Percentiles rank a stretch among this genome's conserved stretches.
Evolutionary conservation across 2,888 invertebrate species (phyloP).

Genomic region (Tenthredo scrophulariae): DNA sequence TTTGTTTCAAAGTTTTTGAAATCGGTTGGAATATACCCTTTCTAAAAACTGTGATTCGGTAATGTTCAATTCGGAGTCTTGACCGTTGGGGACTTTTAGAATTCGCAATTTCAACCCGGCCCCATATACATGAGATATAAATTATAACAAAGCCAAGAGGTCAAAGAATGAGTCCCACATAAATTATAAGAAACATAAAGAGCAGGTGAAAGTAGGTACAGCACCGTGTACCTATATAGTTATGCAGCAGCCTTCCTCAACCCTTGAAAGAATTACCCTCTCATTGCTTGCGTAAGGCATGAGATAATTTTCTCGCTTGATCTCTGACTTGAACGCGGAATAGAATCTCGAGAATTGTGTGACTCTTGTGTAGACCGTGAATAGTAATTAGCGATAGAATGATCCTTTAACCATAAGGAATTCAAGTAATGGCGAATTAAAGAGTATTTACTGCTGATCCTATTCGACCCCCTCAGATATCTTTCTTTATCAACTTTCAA

Average conservation of each 20-base stretch:
- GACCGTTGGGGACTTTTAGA: too few relatives aligned
- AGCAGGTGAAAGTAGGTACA: constrained; percentile 25
- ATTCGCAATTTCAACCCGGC: too few relatives aligned
- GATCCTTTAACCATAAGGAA: constrained; percentile 17
- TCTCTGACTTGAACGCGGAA: constrained; percentile 51
- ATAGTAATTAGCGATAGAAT: not conserved
- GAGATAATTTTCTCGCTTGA: constrained; percentile 53
- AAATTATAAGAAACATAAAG: not conserved
- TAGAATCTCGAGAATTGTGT: constrained; percentile 2
- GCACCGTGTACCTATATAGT: not conserved
- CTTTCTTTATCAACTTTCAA: not conserved
- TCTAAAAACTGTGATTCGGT: too few relatives aligned
- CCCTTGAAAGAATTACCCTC: constrained; percentile 14
- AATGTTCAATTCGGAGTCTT: too few relatives aligned
- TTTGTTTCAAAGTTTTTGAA: too few relatives aligned
- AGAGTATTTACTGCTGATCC: not conserved
- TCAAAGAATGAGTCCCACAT: too few relatives aligned
- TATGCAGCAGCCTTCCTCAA: constrained; percentile 25
- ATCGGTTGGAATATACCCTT: too few relatives aligned
- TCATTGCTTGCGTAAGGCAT: constrained; percentile 26
- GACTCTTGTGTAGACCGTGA: not conserved
- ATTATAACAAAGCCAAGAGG: constrained; percentile 3
- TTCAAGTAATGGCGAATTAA: constrained; percentile 4
- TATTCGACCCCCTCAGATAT: not conserved
- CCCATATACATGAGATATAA: not conserved